Percentiles rank a stretch among this genome's conserved stretches.
Evolutionary conservation across 2,113 vertebrate genomes (phyloP).

Genomic region (Entomyzon cyanotis): DNA sequence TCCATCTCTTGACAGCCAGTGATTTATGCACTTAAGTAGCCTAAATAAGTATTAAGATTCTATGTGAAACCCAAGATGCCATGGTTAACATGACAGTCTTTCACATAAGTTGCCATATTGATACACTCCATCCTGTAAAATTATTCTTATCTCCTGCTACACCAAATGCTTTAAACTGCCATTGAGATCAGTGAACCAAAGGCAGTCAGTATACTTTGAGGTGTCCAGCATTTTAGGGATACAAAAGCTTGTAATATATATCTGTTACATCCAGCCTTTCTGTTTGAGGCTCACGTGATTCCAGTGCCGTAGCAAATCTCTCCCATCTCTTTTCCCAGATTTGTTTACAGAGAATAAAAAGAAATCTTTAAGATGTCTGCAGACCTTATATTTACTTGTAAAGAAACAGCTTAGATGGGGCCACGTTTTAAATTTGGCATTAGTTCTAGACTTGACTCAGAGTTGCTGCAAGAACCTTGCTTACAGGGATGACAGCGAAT

Average conservation of each 20-base stretch:
- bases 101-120: background rate
- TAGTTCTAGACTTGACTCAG: conserved; percentile 49
- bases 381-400: background rate
- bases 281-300: background rate
- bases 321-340: background rate
- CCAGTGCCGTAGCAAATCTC: background rate
- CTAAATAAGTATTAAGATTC: background rate
- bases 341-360: conserved; percentile 2
- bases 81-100: background rate
- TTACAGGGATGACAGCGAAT: conserved; percentile 1
- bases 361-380: background rate
- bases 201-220: background rate
- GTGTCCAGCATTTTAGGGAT: background rate
- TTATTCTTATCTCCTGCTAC: background rate
- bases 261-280: background rate
- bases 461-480: conserved; percentile 30
- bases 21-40: background rate
- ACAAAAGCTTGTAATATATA: background rate
- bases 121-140: background rate
- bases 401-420: background rate
- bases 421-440: conserved; percentile 29
- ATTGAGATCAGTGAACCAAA: background rate
- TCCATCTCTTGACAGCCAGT: background rate
- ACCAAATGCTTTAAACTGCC: background rate
- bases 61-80: background rate